Base-by-base conservation (phyloP, 1,140 invertebrate species). In the Ceratosolen solmsi region DNA sequence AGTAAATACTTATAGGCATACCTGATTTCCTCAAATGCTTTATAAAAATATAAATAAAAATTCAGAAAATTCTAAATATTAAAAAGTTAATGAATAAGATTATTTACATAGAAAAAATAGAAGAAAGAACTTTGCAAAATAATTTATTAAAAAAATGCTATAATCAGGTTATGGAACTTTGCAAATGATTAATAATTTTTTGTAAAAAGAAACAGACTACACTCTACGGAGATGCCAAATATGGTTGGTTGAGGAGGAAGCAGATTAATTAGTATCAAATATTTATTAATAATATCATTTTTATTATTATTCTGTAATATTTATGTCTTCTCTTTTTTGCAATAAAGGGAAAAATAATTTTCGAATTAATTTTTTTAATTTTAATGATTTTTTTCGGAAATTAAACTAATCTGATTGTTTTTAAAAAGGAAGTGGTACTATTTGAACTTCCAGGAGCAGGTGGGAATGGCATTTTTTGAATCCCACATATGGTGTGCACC, bases 401-500 rank as follows among this genome's bases (percentile, higher is more conserved):
- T 84, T 65, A 81, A 81, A 88, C 86, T 89, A 90, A 90, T 91
- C 86, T 89, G 87, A 80, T 90, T 90, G 86, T 91, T 91, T 91
- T 91, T 91, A 90, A 91, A 92, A 91, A 89, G 90, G 91, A 91
- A 92, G 91, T 92, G 90, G 91, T 91, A 89, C 89, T 91, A 91
- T 92, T 92, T 92, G 86, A 92, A 91, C 90, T 92, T 92, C 90
- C 90, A 92, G 91, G 91, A 91, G 90, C 90, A 91, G 91, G 90
- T 92, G 90, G 90, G 90, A 91, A 91, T 90, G 84, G 89, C 88
- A 90, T 89, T 91, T 91, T 92, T 92, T 90, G 90, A 91, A 88
- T 88, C 90, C 90, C 90, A 91, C 89, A 89, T 90, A 90, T 88
- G 87, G 88, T 90, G 88, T 90, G 89, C 88, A 89, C 87, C 90